Percentiles rank a stretch among this genome's conserved stretches.
These are phyloP conservation scores for Falco cherrug DNA, from an alignment of 2,797 vertebrate species.

Conservation along the genomic window DNA sequence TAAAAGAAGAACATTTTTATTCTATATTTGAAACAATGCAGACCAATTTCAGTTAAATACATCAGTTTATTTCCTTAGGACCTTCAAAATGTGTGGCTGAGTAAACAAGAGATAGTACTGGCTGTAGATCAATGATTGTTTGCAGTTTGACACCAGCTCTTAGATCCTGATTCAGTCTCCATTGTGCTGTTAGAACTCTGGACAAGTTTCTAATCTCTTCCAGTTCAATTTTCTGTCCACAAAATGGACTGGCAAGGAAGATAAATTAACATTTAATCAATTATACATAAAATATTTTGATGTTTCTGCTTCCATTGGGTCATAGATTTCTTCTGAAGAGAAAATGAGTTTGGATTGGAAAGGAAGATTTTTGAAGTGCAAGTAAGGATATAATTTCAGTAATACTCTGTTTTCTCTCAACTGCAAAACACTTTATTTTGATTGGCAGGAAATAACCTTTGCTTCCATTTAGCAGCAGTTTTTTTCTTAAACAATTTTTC, in stretches of 20 bases:
- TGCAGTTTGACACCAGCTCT: not conserved
- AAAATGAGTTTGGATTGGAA: not conserved
- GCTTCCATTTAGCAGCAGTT: not conserved
- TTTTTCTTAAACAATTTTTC: not conserved
- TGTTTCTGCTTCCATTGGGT: not conserved
- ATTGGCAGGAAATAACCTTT: not conserved
- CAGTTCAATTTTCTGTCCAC: not conserved
- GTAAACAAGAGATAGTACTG: not conserved
- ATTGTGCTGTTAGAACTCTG: not conserved
- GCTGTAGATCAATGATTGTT: not conserved
- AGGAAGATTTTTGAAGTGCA: not conserved
- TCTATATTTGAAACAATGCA: slow-evolving; percentile 11
- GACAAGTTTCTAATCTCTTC: not conserved
- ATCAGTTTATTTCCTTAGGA: not conserved
- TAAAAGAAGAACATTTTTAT: slow-evolving; percentile 43
- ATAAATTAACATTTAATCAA: not conserved
- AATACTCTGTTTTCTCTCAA: not conserved
- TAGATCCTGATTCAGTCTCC: not conserved
- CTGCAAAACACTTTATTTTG: not conserved
- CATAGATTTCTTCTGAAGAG: not conserved
- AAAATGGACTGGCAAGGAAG: not conserved
- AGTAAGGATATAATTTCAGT: not conserved
- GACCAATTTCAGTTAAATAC: not conserved
- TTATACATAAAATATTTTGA: not conserved
- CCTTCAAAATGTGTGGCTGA: not conserved